phyloP scores from a whole-genome alignment of 2,888 invertebrate species.

The Sylvicola cinctus region DNA sequence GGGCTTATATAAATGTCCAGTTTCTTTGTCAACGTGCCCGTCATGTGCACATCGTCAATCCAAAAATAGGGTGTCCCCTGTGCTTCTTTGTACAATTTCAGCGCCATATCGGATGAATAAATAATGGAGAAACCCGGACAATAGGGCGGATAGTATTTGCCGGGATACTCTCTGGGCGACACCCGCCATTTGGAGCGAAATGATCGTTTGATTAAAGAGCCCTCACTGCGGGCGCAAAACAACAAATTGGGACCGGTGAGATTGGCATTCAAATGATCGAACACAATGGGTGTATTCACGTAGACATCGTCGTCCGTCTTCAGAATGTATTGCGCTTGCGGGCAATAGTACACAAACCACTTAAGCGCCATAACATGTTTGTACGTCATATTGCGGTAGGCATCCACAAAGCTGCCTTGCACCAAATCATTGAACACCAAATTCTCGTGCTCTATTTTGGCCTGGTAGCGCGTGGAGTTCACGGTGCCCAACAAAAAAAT shows the following conservation, averaged over 20 bases:
- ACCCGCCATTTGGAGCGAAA: conserved; percentile 61
- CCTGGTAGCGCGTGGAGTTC: conserved; percentile 18
- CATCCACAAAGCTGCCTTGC: conserved; percentile 55
- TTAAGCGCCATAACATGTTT: conserved; percentile 68
- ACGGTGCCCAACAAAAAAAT: conserved; percentile 46
- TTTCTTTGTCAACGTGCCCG: too few relatives aligned
- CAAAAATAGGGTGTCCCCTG: conserved; percentile 49
- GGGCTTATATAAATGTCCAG: too few relatives aligned
- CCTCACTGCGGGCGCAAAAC: conserved; percentile 34
- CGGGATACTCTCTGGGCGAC: conserved; percentile 40
- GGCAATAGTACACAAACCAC: conserved; percentile 52
- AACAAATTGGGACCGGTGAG: conserved; percentile 29
- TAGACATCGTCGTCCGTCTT: conserved; percentile 64
- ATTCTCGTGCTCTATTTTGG: conserved; percentile 31
- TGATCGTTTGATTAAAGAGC: conserved; percentile 33
- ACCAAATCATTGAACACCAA: conserved; percentile 40
- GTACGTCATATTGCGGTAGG: conserved; percentile 64
- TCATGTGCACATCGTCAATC: conserved; percentile 68
- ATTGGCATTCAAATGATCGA: conserved; percentile 26
- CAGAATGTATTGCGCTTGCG: conserved; percentile 40
- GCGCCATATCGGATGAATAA: conserved; percentile 40
- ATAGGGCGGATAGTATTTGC: conserved; percentile 45
- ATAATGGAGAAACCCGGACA: conserved; percentile 54
- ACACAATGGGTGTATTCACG: conserved; percentile 41
- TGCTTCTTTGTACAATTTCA: conserved; percentile 34